Base-by-base conservation (phyloP, 1,140 invertebrate species). In the Mactra quadrangularis region DNA sequence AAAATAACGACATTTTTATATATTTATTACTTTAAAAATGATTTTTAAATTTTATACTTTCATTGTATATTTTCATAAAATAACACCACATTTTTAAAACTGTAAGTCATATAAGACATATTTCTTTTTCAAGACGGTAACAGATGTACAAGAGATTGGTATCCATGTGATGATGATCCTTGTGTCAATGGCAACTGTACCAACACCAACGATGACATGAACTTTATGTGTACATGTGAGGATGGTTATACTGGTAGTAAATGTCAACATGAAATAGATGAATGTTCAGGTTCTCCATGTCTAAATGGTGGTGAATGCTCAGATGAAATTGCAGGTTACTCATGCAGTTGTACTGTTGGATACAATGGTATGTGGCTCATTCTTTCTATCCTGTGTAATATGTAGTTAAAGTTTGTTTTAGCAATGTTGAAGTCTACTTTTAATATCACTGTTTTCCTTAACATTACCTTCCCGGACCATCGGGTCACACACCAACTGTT, bases 241-340 rank as follows among this genome's bases (percentile, higher is more conserved):
- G 35, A 27, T 9, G 72, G 72, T 2, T 75, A 41, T 38, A 59
- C 53, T 57, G 72, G 72, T 57, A 45, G 29, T 13, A 52, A 11
- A 4, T 75, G 72, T 45, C 72, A 75, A n/a, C 38, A 60, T 33
- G 60, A 38, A 13, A 60, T 41, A 11, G 55, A 75, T 31, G 72
- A 75, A n/a, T 75, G 72, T 60, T 11, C 15, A n/a, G 35, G 15
- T 11, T 41, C 25, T 11, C 17, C 13, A 1, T 75, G 72, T 60
- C 3, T 60, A 27, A 75, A 75, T 60, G 72, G 38, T 27, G 72
- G 25, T 33, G 27, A 3, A 45, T 75, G 72, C 45, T 29, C 35
- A 4, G 72, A 75, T 57, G 33, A 35, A 6, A 22, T 41, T 75
- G 13, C 25, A 1, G 25, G 4, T 15, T 59, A 45, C 27, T 45